phyloP scores from a whole-genome alignment of 2,113 vertebrate genomes.

The Sterna hirundo region DNA sequence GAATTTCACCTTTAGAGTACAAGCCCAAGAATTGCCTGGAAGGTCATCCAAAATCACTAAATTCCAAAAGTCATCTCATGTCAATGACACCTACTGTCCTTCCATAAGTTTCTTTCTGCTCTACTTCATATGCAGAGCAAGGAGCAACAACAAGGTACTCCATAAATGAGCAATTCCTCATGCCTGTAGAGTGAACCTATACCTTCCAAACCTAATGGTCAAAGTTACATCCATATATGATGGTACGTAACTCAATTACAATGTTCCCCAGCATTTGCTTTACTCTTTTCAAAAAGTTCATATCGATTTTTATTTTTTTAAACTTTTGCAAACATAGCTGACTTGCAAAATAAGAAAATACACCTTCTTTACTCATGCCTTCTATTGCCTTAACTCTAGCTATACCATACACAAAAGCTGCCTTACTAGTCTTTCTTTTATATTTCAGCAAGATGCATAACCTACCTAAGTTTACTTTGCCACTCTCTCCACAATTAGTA shows the following conservation, averaged over 20 bases:
- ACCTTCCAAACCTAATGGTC: background rate
- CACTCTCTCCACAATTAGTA: background rate
- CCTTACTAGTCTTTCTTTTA: background rate
- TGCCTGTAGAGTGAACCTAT: background rate
- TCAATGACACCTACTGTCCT: background rate
- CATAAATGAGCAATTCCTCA: background rate
- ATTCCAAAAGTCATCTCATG: background rate
- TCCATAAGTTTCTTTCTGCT: background rate
- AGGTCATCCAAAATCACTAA: background rate
- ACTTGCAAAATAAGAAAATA: background rate
- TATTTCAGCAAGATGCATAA: background rate
- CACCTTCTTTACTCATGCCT: fast-evolving
- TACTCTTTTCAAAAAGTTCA: background rate
- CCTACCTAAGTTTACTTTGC: background rate
- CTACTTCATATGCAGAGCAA: background rate
- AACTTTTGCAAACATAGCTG: background rate
- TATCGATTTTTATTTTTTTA: background rate
- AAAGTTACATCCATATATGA: background rate
- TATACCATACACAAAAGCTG: background rate
- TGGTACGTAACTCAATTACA: background rate
- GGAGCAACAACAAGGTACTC: background rate
- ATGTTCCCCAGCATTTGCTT: background rate
- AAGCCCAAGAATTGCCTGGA: background rate
- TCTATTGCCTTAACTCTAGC: background rate
- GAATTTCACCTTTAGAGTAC: background rate